A percentile compares a stretch with the other conserved stretches of the same genome.
These are phyloP conservation scores for Amphiduros pacificus DNA, from an alignment of 2,888 invertebrate species.

Conservation along the genomic window DNA sequence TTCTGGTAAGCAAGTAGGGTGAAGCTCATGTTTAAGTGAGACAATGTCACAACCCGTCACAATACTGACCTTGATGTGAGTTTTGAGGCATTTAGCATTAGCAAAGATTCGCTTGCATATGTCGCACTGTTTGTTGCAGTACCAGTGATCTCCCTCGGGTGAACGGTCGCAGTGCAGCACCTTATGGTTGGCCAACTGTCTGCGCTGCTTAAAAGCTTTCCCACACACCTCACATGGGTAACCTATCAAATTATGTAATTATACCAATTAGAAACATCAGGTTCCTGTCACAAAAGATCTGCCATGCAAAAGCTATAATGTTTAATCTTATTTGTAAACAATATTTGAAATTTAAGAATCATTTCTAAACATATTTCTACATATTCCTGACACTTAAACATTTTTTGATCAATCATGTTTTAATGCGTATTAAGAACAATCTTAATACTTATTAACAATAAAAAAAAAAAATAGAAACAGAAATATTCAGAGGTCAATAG, in stretches of 20 bases:
- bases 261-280: slow-evolving; percentile 18
- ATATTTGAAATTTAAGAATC: not conserved
- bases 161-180: slow-evolving; percentile 50
- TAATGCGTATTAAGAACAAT: not conserved
- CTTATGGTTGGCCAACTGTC: slow-evolving; percentile 78
- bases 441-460: not conserved
- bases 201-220: slow-evolving; percentile 78
- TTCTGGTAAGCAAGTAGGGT: no score
- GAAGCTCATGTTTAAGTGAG: no score
- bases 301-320: not conserved
- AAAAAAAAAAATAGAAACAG: not conserved
- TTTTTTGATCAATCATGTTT: no score
- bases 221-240: slow-evolving; percentile 65
- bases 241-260: no score
- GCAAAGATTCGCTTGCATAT: slow-evolving; percentile 68
- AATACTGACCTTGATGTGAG: slow-evolving; percentile 46
- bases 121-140: slow-evolving; percentile 64
- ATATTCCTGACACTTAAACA: no score
- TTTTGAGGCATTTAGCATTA: slow-evolving; percentile 60
- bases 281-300: not conserved
- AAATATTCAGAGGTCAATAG: no score
- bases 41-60: no score
- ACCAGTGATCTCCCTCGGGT: slow-evolving; percentile 35
- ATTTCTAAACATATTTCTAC: not conserved
- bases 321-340: not conserved